Base-by-base conservation (phyloP, 2,888 invertebrate species). In the Lepidonotus clava region DNA sequence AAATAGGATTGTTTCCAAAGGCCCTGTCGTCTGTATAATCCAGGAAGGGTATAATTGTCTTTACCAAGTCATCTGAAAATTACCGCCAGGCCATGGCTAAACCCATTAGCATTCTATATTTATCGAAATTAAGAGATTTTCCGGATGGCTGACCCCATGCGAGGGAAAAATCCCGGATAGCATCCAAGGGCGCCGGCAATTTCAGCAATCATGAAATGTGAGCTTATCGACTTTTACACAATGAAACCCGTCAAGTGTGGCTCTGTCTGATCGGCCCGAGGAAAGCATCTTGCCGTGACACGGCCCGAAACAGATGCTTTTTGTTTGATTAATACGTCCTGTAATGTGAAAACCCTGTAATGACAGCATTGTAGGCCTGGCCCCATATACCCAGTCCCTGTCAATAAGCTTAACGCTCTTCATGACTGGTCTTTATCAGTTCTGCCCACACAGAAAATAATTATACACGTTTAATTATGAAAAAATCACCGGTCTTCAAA, bases 271-370 rank as follows among this genome's bases (percentile, higher is more conserved):
- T 71, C 71, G 24, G 71, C 36, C 38, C 36, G 34, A 71, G 71
- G 38, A 71, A 71, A 71, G 71, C 71, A 24, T 36, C 71, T 38
- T 71, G 21, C 71, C 38, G 71, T 32, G 28, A 61, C n/a, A 11
- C 24, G 28, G 38, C n/a, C 71, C 71, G 71, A 71, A 71, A 71
- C 71, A 71, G 71, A 71, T 34, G 71, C 71, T 71, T 71, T 71
- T 71, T 71, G 71, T 71, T 38, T 71, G 71, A 71, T 71, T 71
- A 71, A 71, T 71, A 71, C 71, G 38, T 38, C 36, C 71, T 71
- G 21, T 71, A 71, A 71, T 71, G 71, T n/a, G 34, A 38, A 71
- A 71, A 71, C 18, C 71, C 24, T 14, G 71, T 71, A 71, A 71
- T 71, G 71, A 71, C 71, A 71, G 38, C 71, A 24, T 66, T 2